Conservation (phyloP, 2,888 invertebrate genomes). For the Tetragnatha montana region DNA sequence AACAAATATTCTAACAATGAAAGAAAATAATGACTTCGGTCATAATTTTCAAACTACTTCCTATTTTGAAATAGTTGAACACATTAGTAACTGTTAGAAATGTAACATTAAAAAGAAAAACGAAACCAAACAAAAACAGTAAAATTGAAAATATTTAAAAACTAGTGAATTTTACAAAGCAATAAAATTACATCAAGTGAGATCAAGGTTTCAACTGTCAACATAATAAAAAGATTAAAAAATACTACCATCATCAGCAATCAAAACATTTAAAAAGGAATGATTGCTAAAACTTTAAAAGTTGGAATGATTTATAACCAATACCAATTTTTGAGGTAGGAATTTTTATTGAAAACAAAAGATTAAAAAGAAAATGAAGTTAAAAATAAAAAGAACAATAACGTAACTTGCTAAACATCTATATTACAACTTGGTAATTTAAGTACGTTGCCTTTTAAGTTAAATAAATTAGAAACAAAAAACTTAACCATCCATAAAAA, state of each 20-base stretch:
- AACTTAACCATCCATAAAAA: constrained; percentile 49
- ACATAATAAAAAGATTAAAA: constrained; percentile 27
- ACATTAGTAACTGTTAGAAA: constrained; percentile 7
- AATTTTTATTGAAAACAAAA: constrained; percentile 40
- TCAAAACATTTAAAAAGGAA: constrained; percentile 51
- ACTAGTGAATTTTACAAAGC: constrained; percentile 33
- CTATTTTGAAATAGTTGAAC: constrained; percentile 14
- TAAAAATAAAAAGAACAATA: constrained; percentile 26
- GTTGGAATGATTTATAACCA: constrained; percentile 56
- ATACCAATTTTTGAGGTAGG: constrained; percentile 52
- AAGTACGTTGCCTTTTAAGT: constrained; percentile 34
- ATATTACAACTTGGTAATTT: constrained; percentile 46
- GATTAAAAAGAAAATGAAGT: constrained; percentile 22
- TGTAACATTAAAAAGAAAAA: constrained; percentile 27
- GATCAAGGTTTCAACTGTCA: constrained; percentile 28
- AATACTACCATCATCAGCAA: constrained; percentile 25
- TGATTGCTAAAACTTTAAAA: constrained; percentile 38
- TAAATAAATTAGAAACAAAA: constrained; percentile 56
- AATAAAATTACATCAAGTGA: constrained; percentile 36
- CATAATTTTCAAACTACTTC: constrained; percentile 10
- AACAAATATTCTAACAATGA: constrained; percentile 25
- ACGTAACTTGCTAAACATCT: constrained; percentile 45
- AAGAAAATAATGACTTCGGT: constrained; percentile 16
- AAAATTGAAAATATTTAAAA: constrained; percentile 48
- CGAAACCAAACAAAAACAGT: constrained; percentile 38